These are phyloP conservation scores for Lineus longissimus DNA, from an alignment of 1,140 invertebrate genomes.

Conservation along the genomic window DNA sequence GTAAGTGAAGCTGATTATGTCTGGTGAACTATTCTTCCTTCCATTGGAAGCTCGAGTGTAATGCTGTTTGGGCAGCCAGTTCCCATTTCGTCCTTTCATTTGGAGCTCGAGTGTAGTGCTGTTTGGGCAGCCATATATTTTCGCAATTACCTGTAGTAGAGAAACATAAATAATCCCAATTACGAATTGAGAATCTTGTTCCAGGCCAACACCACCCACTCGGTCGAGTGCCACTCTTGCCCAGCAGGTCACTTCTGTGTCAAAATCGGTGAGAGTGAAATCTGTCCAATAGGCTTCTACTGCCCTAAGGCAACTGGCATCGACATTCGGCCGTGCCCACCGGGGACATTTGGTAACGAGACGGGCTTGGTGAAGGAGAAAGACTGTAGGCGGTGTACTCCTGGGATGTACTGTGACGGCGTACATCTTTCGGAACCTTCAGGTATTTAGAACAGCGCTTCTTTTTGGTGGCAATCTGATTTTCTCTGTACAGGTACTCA, in stretches of 20 bases:
- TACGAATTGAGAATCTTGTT: neutral
- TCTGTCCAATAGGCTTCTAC: conserved; percentile 43
- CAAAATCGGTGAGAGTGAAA: conserved; percentile 28
- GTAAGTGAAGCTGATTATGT: conserved; percentile 22
- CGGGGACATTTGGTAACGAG: conserved; percentile 45
- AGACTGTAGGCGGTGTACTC: conserved; percentile 43
- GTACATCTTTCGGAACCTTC: conserved; percentile 38
- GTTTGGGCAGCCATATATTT: too few relatives aligned
- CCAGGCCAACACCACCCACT: conserved; percentile 46
- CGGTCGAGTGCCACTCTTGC: conserved; percentile 36
- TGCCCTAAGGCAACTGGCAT: conserved; percentile 44
- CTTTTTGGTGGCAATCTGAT: too few relatives aligned
- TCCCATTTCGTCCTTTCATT: too few relatives aligned
- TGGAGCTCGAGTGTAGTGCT: too few relatives aligned
- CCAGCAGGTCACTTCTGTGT: conserved; percentile 47
- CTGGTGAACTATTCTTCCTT: neutral
- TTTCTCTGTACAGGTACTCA: too few relatives aligned
- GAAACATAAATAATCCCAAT: too few relatives aligned
- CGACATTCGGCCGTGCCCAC: conserved; percentile 43
- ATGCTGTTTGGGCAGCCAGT: too few relatives aligned
- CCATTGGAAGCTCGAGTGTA: too few relatives aligned
- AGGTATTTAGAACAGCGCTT: conserved; percentile 26
- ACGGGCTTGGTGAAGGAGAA: conserved; percentile 29
- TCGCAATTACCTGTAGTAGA: too few relatives aligned
- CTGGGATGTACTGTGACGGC: conserved; percentile 42